Evolutionary conservation across 2,797 vertebrate genomes (phyloP).

Genomic region (Syngnathus rostellatus): DNA sequence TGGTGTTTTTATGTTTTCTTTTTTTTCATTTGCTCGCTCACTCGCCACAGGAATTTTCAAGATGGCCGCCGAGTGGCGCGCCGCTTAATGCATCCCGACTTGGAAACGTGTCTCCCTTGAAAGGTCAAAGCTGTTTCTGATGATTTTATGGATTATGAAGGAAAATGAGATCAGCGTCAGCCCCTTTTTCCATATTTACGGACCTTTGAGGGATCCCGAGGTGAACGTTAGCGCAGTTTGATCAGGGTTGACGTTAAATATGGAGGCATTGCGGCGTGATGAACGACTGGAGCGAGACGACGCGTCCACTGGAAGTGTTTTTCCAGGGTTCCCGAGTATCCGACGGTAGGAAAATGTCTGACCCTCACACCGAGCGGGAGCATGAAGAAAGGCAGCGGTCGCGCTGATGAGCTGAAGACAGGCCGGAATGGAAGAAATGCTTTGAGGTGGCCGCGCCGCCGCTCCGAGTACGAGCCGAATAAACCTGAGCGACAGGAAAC

Average conservation of each 20-base stretch:
- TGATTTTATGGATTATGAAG: slow-evolving; percentile 3
- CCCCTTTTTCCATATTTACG: slow-evolving; percentile 8
- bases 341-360: slow-evolving; percentile 27
- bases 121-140: slow-evolving; percentile 3
- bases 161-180: slow-evolving; percentile 6
- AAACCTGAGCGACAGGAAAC: slow-evolving; percentile 13
- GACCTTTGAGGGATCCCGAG: slow-evolving; percentile 17
- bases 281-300: slow-evolving; percentile 15
- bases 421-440: slow-evolving; percentile 43
- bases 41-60: slow-evolving; percentile 1
- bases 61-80: not conserved
- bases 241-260: slow-evolving; percentile 18
- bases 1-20: not conserved
- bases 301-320: slow-evolving; percentile 33
- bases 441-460: slow-evolving; percentile 48
- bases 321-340: slow-evolving; percentile 28
- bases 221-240: slow-evolving; percentile 13
- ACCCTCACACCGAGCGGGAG: slow-evolving; percentile 32
- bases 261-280: slow-evolving; percentile 7
- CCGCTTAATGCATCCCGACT: not conserved
- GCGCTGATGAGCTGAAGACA: slow-evolving; percentile 43
- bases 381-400: slow-evolving; percentile 42
- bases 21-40: not conserved
- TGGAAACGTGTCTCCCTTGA: slow-evolving; percentile 8
- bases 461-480: not conserved